phyloP scores from a whole-genome alignment of 1,140 invertebrate species.

The Helicoverpa armigera region DNA sequence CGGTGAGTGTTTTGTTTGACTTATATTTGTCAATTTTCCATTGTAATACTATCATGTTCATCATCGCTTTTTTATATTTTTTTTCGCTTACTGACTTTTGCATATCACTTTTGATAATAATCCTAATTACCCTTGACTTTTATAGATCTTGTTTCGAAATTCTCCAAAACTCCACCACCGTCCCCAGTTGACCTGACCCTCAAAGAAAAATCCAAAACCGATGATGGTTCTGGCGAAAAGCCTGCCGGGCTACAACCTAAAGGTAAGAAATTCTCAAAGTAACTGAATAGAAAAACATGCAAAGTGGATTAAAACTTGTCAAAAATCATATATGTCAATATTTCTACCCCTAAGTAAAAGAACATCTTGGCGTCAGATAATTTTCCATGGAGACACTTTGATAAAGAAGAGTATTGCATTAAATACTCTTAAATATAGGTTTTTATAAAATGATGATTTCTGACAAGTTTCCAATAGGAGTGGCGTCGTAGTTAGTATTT shows the following conservation, averaged over 20 bases:
- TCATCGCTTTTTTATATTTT: too few relatives aligned
- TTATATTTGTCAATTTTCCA: not conserved
- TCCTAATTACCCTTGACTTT: slow-evolving; percentile 27
- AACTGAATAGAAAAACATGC: not conserved
- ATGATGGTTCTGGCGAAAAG: slow-evolving; percentile 72
- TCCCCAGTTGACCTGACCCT: slow-evolving; percentile 84
- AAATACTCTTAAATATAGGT: not conserved
- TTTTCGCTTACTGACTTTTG: too few relatives aligned
- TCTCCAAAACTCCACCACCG: slow-evolving; percentile 85
- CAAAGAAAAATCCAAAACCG: slow-evolving; percentile 74
- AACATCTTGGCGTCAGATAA: too few relatives aligned
- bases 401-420: not conserved
- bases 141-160: slow-evolving; percentile 82
- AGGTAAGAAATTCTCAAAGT: slow-evolving; percentile 67
- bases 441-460: not conserved
- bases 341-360: not conserved
- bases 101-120: not conserved
- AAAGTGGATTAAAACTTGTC: too few relatives aligned
- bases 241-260: slow-evolving; percentile 80
- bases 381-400: not conserved
- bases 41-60: not conserved
- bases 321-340: not conserved
- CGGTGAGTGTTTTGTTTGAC: slow-evolving; percentile 65
- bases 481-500: slow-evolving; percentile 27
- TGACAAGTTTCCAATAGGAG: slow-evolving; percentile 1